phyloP scores from a whole-genome alignment of 2,113 vertebrate species.

The Megaptera novaeangliae region DNA sequence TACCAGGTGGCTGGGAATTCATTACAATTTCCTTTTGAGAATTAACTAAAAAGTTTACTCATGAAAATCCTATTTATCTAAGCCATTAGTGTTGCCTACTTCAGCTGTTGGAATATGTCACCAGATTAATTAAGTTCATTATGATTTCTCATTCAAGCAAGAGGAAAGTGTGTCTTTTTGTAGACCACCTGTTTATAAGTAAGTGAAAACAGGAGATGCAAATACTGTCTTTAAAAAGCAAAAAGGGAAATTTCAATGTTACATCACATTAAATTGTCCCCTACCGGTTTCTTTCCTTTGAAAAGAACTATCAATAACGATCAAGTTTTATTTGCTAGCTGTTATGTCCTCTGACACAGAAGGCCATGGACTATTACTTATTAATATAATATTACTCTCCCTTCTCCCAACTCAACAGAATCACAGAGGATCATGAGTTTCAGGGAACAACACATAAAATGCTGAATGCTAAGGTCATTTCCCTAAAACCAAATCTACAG shows the following conservation, averaged over 20 bases:
- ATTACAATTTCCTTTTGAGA: background rate
- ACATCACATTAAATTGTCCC: background rate
- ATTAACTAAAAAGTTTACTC: background rate
- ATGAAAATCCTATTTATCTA: background rate
- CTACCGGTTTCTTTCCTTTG: background rate
- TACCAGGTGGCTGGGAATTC: background rate
- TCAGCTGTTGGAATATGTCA: background rate
- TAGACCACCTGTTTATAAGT: background rate
- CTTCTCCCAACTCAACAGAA: slow-evolving; percentile 39
- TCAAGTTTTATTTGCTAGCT: background rate
- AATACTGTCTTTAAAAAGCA: background rate
- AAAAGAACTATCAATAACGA: background rate
- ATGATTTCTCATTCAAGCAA: background rate
- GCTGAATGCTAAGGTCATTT: background rate
- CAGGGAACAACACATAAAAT: background rate
- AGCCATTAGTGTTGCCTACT: background rate
- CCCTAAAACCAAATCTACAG: slow-evolving; percentile 48
- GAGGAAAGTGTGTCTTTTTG: background rate
- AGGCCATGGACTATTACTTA: background rate
- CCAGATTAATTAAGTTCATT: background rate
- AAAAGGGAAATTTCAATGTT: background rate
- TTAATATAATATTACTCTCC: slow-evolving; percentile 41
- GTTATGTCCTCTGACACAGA: background rate
- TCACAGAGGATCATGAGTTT: slow-evolving; percentile 34
- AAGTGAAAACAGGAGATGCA: background rate